Evolutionary conservation across 1,140 invertebrate species (phyloP).

Genomic region (Lanistes nyassanus): DNA sequence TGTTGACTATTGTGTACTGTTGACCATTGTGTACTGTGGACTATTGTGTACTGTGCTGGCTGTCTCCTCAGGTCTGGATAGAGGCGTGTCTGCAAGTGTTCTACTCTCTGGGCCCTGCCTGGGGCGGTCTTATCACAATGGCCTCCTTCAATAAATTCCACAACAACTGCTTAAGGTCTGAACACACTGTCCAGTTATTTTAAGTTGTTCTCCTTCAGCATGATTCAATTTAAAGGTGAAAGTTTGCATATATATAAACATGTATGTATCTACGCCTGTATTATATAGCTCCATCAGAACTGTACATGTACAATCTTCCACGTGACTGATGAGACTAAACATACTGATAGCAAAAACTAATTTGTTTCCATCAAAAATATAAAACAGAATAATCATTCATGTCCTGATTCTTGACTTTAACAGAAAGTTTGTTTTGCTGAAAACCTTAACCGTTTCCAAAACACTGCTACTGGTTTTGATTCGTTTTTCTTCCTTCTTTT

Average conservation of each 20-base stretch:
- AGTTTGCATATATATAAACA: neutral
- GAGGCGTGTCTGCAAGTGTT: conserved; percentile 88
- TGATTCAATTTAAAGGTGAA: neutral
- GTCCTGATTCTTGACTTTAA: too few species aligned
- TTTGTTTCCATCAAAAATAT: too few species aligned
- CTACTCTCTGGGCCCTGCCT: conserved; percentile 88
- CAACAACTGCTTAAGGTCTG: conserved; percentile 77
- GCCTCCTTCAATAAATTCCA: conserved; percentile 88
- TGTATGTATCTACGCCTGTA: neutral
- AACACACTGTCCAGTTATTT: neutral
- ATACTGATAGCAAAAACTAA: neutral
- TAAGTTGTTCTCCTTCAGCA: neutral
- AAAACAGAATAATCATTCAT: too few species aligned
- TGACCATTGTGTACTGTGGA: too few species aligned
- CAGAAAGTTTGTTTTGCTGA: too few species aligned
- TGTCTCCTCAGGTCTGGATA: conserved; percentile 81
- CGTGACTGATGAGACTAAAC: neutral
- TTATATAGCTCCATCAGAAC: neutral
- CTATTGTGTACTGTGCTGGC: too few species aligned
- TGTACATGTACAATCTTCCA: neutral
- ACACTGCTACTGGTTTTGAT: too few species aligned
- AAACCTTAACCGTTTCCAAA: too few species aligned
- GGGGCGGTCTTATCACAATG: conserved; percentile 87
- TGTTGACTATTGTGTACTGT: too few species aligned
- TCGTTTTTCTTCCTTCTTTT: too few species aligned